Evolutionary conservation across 2,797 vertebrate species (phyloP).

Genomic region (Lacerta bilineata): DNA sequence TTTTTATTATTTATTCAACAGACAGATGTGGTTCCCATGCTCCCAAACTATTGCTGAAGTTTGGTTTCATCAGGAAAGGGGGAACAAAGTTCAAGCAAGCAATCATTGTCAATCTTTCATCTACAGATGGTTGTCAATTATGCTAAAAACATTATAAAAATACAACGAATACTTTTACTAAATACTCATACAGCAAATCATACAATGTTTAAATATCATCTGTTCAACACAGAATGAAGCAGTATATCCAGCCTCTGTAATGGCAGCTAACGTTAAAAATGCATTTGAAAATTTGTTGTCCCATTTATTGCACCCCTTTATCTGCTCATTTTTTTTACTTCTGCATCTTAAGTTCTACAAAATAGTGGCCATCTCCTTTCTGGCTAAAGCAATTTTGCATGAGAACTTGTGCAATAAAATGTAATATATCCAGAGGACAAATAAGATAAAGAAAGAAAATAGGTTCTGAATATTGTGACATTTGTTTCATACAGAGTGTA

Average conservation of each 20-base stretch:
- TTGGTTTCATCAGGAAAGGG: constrained; percentile 23
- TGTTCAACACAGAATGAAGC: background rate
- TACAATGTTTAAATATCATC: background rate
- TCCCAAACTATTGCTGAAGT: background rate
- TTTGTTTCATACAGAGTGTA: background rate
- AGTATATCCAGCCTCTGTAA: constrained; percentile 12
- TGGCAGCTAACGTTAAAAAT: background rate
- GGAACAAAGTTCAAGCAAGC: constrained; percentile 20
- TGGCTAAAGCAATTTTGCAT: accelerated
- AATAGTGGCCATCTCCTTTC: background rate
- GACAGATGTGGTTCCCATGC: background rate
- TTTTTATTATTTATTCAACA: constrained; percentile 4
- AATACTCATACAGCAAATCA: constrained; percentile 43
- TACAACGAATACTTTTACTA: constrained; percentile 11
- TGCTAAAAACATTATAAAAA: background rate
- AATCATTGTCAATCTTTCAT: constrained; percentile 27
- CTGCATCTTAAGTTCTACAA: background rate
- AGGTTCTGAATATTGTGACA: background rate
- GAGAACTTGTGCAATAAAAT: accelerated
- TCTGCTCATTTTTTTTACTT: background rate
- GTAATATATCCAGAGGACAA: background rate
- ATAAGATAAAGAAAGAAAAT: accelerated
- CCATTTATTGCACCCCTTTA: constrained; percentile 20
- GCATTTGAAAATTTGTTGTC: background rate
- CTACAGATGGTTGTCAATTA: constrained; percentile 6